Percentiles rank a stretch among this genome's conserved stretches.
Conservation (phyloP, 1,140 invertebrate genomes). For the Onthophagus taurus region DNA sequence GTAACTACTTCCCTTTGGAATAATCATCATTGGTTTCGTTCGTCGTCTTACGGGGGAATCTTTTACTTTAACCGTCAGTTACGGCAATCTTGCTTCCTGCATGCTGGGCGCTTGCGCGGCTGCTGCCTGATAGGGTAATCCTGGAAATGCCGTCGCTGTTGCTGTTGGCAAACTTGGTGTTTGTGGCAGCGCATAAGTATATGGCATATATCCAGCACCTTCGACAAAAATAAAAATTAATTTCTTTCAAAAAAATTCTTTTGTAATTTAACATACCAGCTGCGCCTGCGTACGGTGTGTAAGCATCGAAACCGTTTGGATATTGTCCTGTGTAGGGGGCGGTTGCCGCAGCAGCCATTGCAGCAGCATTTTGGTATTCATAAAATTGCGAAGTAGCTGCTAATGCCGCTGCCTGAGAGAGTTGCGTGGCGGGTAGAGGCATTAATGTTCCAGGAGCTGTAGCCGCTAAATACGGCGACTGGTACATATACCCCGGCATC, state of each 20-base stretch:
- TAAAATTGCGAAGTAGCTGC: slow-evolving; percentile 64
- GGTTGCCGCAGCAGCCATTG: slow-evolving; percentile 52
- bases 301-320: slow-evolving; percentile 60
- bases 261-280: slow-evolving; percentile 33
- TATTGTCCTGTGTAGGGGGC: slow-evolving; percentile 60
- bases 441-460: slow-evolving; percentile 51
- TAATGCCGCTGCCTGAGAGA: slow-evolving; percentile 61
- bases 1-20: too few relatives aligned
- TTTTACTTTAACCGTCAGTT: too few relatives aligned
- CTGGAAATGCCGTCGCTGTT: slow-evolving; percentile 45
- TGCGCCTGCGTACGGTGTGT: slow-evolving; percentile 54
- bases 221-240: not conserved
- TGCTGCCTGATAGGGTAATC: slow-evolving; percentile 52
- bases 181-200: slow-evolving; percentile 55
- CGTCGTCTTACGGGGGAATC: too few relatives aligned
- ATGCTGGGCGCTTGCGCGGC: slow-evolving; percentile 33
- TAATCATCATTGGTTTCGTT: too few relatives aligned
- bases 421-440: slow-evolving; percentile 49
- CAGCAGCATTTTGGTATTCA: slow-evolving; percentile 55
- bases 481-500: slow-evolving; percentile 66
- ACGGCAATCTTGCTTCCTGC: slow-evolving; percentile 51
- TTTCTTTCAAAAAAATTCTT: not conserved
- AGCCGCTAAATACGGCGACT: slow-evolving; percentile 55
- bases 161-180: slow-evolving; percentile 45
- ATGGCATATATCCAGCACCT: slow-evolving; percentile 57